A percentile compares a stretch with the other conserved stretches of the same genome.
phyloP scores from a whole-genome alignment of 2,888 invertebrate species.

The Anodontia alba region DNA sequence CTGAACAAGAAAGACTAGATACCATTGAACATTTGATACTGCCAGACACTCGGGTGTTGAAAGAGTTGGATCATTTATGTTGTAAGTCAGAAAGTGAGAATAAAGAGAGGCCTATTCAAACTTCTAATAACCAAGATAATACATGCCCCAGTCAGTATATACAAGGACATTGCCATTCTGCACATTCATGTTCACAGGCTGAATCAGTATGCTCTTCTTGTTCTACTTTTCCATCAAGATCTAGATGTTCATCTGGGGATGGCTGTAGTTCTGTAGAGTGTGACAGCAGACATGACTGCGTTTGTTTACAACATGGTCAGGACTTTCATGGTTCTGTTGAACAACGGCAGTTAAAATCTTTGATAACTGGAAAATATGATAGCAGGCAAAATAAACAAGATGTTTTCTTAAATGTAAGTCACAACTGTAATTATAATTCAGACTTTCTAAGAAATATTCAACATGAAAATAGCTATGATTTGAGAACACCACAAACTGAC shows the following conservation, averaged over 20 bases:
- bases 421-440: too few species aligned
- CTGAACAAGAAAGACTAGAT: background rate
- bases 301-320: background rate
- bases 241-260: conserved; percentile 34
- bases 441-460: too few species aligned
- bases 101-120: background rate
- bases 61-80: background rate
- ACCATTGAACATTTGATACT: background rate
- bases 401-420: too few species aligned
- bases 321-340: background rate
- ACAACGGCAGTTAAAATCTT: background rate
- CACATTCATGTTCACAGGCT: conserved; percentile 9
- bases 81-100: background rate
- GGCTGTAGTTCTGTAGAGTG: conserved; percentile 33
- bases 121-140: background rate
- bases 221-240: conserved; percentile 23
- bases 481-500: too few species aligned
- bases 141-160: background rate
- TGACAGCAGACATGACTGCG: background rate
- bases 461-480: too few species aligned
- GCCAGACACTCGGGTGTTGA: background rate
- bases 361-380: background rate
- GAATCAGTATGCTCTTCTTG: conserved; percentile 30
- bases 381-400: too few species aligned
- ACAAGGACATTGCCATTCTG: too few species aligned